These are phyloP conservation scores for Phenacoccus solenopsis DNA, from an alignment of 1,140 invertebrate genomes.

Conservation along the genomic window DNA sequence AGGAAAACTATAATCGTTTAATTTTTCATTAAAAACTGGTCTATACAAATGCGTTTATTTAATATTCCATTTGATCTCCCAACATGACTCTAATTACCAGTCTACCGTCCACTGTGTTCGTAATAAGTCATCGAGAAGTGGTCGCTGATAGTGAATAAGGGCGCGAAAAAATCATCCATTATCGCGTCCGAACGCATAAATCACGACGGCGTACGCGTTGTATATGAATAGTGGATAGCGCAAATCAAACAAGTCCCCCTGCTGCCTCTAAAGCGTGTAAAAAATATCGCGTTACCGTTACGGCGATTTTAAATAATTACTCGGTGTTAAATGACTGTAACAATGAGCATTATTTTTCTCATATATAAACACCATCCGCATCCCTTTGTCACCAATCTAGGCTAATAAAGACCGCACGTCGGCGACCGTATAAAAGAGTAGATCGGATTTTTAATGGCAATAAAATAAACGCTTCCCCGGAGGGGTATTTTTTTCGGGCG, in stretches of 20 bases:
- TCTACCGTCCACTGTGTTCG: not conserved
- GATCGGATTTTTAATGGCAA: not conserved
- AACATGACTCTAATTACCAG: not conserved
- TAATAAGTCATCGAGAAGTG: not conserved
- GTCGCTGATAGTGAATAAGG: too few species aligned
- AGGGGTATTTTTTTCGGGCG: not conserved
- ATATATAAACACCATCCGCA: not conserved
- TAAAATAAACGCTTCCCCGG: not conserved
- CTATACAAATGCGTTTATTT: too few species aligned
- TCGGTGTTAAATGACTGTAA: not conserved
- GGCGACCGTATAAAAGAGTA: not conserved
- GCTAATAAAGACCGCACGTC: slow-evolving; percentile 1
- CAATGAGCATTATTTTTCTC: not conserved
- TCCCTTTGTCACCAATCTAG: not conserved
- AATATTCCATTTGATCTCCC: not conserved
- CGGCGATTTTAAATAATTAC: not conserved
- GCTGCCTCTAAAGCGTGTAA: not conserved
- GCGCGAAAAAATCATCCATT: not conserved
- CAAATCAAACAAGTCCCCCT: not conserved
- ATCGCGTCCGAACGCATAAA: not conserved
- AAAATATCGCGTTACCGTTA: not conserved
- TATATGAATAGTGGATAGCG: too few species aligned
- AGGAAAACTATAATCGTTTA: too few species aligned
- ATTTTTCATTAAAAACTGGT: too few species aligned
- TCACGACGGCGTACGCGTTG: not conserved